Conservation (phyloP, 2,888 invertebrate species). For the Criorhina ranunculi region DNA sequence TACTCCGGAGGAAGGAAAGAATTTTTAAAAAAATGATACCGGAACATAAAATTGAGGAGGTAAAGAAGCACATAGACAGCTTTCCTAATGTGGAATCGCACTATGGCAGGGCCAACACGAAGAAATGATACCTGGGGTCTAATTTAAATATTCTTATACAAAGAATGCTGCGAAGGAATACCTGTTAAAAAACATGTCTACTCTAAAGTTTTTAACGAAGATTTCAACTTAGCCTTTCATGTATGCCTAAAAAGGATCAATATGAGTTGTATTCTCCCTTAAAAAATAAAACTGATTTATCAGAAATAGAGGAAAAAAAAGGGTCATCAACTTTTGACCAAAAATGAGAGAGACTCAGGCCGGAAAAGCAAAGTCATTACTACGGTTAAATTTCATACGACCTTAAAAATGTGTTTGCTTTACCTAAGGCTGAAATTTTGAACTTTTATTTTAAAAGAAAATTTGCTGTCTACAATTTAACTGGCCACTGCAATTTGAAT, state of each 20-base stretch:
- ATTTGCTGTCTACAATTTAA: conserved; percentile 35
- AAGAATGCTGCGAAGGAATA: conserved; percentile 30
- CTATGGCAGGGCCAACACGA: conserved; percentile 41
- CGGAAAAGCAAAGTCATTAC: conserved; percentile 1
- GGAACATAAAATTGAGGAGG: conserved; percentile 49
- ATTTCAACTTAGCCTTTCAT: conserved; percentile 24
- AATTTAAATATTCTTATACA: conserved; percentile 49
- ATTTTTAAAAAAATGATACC: conserved; percentile 49
- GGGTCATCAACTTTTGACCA: neutral
- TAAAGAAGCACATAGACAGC: conserved; percentile 63
- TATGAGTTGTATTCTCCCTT: conserved; percentile 17
- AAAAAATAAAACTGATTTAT: conserved; percentile 30
- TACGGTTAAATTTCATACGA: conserved; percentile 3
- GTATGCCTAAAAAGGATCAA: conserved; percentile 43
- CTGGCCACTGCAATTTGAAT: conserved; percentile 36
- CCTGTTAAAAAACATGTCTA: conserved; percentile 20
- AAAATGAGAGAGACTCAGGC: conserved; percentile 9
- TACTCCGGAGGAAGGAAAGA: conserved; percentile 34
- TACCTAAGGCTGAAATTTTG: conserved; percentile 1
- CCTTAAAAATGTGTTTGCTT: conserved; percentile 1
- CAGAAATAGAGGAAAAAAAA: conserved; percentile 25
- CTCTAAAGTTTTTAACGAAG: conserved; percentile 22
- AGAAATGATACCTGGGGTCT: conserved; percentile 24
- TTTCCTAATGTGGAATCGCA: conserved; percentile 55
- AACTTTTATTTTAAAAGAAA: conserved; percentile 31